Base-by-base conservation (phyloP, 2,113 vertebrate genomes). In the Apus apus region DNA sequence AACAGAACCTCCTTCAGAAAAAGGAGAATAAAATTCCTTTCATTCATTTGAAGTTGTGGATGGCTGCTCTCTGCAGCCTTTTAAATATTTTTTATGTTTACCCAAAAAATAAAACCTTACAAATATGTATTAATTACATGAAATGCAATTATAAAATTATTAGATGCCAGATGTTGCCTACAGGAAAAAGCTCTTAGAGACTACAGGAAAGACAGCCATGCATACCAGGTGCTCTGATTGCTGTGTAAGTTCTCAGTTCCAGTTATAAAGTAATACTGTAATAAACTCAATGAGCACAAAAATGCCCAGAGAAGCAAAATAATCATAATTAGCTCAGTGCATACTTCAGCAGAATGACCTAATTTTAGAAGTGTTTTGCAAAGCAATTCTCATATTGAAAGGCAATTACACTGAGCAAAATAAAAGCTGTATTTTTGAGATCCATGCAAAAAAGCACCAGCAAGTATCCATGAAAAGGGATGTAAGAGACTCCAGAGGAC, bases 251-350 rank as follows among this genome's bases (percentile, higher is more conserved):
- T 87, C 86, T 76, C 80, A 36, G 82, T 40, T 74, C 70, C 50
- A 78, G 70, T 36, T 87, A 17, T 38, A 57, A 80, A 83, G 34
- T 36, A 76, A 40, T 40, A 81, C n/a, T 62, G 71, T 58, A 87
- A 70, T 64, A 91, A 85, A 75, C 54, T 70, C 86, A 90, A 26
- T 17, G 53, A 78, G 40, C 58, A 32, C 45, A 53, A 88, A 96
- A 90, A 92, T 79, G 80, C 85, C 73, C 79, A 96, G 61, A 62
- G 78, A 87, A 93, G 88, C 81, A 82, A 97, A 96, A 93, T 86
- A 88, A 82, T 73, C 36, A 68, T 48, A 83, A 93, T 83, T 87
- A 74, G 73, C 45, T 66, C 27, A 51, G 21, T 60, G 58, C 48
- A 51, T 57, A 32, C 67, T 71, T 20, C 30, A 84, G 67, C 3